Evolutionary conservation across 2,113 vertebrate species (phyloP).

Genomic region (Physeter macrocephalus): DNA sequence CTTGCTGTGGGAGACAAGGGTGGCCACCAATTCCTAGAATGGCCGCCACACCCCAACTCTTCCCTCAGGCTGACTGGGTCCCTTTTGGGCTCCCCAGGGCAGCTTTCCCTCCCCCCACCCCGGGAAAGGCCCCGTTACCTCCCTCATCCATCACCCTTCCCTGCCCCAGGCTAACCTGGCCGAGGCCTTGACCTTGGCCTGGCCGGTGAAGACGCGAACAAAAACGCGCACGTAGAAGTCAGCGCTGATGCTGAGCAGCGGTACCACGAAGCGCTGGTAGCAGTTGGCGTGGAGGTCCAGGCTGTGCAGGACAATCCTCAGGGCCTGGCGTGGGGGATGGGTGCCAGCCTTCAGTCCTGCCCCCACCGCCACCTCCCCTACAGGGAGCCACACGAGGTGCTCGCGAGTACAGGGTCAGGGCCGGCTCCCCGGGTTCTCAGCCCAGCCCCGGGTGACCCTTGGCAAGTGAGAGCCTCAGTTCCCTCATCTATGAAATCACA

Average conservation of each 20-base stretch:
- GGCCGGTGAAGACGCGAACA: slow-evolving; percentile 88
- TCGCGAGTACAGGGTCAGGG: neutral
- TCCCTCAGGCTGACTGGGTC: neutral
- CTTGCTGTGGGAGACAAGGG: slow-evolving; percentile 79
- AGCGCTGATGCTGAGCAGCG: slow-evolving; percentile 89
- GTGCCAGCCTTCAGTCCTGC: neutral
- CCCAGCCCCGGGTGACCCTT: neutral
- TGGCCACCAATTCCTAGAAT: fast-evolving
- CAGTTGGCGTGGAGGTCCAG: slow-evolving; percentile 89
- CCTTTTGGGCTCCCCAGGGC: neutral
- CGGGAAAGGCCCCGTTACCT: neutral
- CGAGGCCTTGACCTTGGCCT: slow-evolving; percentile 91
- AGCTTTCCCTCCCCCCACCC: fast-evolving
- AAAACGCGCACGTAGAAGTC: slow-evolving; percentile 96
- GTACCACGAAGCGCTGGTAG: slow-evolving; percentile 92
- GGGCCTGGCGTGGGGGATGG: slow-evolving; percentile 77
- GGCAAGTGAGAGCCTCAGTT: neutral
- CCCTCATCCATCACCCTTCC: neutral
- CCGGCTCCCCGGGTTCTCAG: neutral
- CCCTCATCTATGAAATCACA: neutral
- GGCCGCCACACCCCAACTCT: neutral
- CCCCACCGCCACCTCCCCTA: neutral
- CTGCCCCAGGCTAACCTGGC: slow-evolving; percentile 82
- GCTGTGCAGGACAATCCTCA: slow-evolving; percentile 92
- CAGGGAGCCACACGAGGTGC: neutral